Evolutionary conservation across 2,888 invertebrate genomes (phyloP).

Genomic region (Iphiclides podalirius): DNA sequence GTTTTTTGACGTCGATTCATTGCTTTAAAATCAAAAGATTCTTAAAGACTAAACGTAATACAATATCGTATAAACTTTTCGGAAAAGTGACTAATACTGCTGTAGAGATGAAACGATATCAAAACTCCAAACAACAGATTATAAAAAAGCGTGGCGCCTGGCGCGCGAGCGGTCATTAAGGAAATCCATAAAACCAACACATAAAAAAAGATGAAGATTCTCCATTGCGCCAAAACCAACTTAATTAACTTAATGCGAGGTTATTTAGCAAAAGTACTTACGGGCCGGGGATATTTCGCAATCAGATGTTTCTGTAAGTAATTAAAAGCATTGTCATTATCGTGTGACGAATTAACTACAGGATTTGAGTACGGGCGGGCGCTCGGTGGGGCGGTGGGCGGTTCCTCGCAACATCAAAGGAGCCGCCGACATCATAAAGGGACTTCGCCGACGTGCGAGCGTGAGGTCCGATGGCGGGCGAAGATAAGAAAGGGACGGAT

Average conservation of each 20-base stretch:
- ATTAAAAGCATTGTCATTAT: constrained; percentile 25
- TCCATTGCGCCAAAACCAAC: constrained; percentile 8
- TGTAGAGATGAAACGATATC: too few species aligned
- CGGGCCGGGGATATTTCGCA: constrained; percentile 15
- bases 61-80: too few species aligned
- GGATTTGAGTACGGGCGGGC: constrained; percentile 8
- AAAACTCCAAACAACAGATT: too few species aligned
- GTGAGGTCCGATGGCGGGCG: constrained; percentile 31
- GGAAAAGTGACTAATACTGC: too few species aligned
- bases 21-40: too few species aligned
- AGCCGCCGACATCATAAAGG: constrained; percentile 61
- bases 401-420: constrained; percentile 64
- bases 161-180: not conserved
- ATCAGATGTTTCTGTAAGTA: constrained; percentile 19
- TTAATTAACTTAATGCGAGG: constrained; percentile 14
- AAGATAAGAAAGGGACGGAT: constrained; percentile 40
- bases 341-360: constrained; percentile 24
- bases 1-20: too few species aligned
- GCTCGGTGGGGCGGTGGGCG: constrained; percentile 50
- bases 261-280: constrained; percentile 10
- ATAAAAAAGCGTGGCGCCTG: too few species aligned
- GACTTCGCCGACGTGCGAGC: constrained; percentile 53
- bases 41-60: too few species aligned
- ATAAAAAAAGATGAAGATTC: not conserved
- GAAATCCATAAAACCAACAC: not conserved